Percentiles rank a stretch among this genome's conserved stretches.
These are phyloP conservation scores for Mesorhabditis spiculigera DNA, from an alignment of 2,888 invertebrate species.

Conservation along the genomic window DNA sequence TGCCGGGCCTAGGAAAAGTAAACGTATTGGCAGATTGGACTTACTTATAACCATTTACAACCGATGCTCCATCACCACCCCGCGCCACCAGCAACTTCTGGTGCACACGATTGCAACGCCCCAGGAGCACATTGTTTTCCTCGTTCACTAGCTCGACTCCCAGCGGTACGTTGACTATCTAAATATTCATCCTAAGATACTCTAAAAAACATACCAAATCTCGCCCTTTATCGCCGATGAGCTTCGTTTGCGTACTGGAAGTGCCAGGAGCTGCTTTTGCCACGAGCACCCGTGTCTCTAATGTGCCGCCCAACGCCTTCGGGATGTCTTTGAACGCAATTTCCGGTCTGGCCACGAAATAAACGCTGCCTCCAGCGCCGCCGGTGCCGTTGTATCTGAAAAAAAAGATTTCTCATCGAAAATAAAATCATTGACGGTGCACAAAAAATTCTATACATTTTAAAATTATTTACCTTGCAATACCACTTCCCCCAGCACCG, in stretches of 20 bases:
- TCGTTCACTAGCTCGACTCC: conserved; percentile 50
- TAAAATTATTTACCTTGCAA: conserved; percentile 21
- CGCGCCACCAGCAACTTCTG: conserved; percentile 40
- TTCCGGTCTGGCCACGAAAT: conserved; percentile 30
- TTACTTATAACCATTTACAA: conserved; percentile 34
- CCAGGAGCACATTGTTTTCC: conserved; percentile 31
- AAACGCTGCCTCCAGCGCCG: conserved; percentile 48
- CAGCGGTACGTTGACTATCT: conserved; percentile 46
- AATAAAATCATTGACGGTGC: background rate
- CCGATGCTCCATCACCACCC: conserved; percentile 46
- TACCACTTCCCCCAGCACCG: conserved; percentile 43
- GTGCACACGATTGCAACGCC: conserved; percentile 34
- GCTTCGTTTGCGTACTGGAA: conserved; percentile 19
- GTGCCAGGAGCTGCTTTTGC: conserved; percentile 19
- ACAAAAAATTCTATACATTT: background rate
- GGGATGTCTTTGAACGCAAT: conserved; percentile 38
- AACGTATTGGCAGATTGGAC: too few relatives aligned
- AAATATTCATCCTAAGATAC: conserved; percentile 5
- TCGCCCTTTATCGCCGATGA: conserved; percentile 22
- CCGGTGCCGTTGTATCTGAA: conserved; percentile 52
- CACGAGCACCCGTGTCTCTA: background rate
- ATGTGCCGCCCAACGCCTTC: conserved; percentile 18
- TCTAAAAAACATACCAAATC: conserved; percentile 10
- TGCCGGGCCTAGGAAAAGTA: conserved; percentile 25
- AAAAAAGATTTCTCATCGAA: background rate